phyloP scores from a whole-genome alignment of 2,797 vertebrate species.

The Phoeniculus purpureus region DNA sequence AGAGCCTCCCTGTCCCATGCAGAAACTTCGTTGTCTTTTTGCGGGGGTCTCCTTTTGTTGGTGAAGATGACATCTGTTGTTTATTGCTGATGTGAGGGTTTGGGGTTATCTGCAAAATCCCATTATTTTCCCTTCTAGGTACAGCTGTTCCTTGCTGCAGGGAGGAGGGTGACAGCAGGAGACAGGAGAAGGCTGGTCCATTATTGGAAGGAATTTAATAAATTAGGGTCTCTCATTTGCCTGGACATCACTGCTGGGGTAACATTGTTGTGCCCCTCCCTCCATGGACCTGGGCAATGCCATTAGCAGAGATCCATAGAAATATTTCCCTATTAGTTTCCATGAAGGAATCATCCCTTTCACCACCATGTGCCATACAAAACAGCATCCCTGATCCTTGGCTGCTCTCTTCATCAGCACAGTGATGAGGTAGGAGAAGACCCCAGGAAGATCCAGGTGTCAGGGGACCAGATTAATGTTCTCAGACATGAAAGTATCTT shows the following conservation, averaged over 20 bases:
- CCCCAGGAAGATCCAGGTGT: not conserved
- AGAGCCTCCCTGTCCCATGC: not conserved
- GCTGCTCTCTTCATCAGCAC: not conserved
- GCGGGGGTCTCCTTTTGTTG: not conserved
- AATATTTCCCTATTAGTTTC: not conserved
- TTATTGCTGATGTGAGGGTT: not conserved
- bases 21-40: not conserved
- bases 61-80: not conserved
- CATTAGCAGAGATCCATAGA: not conserved
- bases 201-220: not conserved
- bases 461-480: not conserved
- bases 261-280: accelerated
- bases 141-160: not conserved
- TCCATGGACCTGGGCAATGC: accelerated
- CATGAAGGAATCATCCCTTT: not conserved
- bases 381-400: not conserved
- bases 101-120: not conserved
- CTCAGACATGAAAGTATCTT: not conserved
- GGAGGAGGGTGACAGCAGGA: not conserved
- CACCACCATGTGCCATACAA: accelerated
- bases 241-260: not conserved
- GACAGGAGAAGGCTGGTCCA: not conserved
- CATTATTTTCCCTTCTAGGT: not conserved
- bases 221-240: not conserved
- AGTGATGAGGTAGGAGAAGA: not conserved